phyloP scores from a whole-genome alignment of 2,888 invertebrate species.

The Melinopterus prodromus region DNA sequence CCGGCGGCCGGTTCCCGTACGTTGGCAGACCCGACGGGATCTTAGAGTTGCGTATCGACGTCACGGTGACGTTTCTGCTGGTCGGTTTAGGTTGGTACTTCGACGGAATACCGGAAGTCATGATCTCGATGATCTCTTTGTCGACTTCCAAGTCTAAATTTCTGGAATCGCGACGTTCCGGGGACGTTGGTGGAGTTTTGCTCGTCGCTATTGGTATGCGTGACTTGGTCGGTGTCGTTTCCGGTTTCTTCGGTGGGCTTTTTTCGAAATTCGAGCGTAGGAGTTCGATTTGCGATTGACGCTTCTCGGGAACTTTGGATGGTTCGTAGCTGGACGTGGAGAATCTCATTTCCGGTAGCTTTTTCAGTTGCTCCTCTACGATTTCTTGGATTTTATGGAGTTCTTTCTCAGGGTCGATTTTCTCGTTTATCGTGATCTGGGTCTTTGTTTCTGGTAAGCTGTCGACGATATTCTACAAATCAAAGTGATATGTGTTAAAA shows the following conservation, averaged over 20 bases:
- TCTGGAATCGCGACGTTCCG: conserved; percentile 55
- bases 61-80: conserved; percentile 67
- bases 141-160: conserved; percentile 55
- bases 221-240: conserved; percentile 52
- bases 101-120: conserved; percentile 56
- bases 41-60: conserved; percentile 70
- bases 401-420: conserved; percentile 54
- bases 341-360: conserved; percentile 67
- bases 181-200: conserved; percentile 59
- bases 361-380: conserved; percentile 58
- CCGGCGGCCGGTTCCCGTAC: conserved; percentile 59
- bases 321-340: conserved; percentile 71
- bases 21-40: conserved; percentile 59
- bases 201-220: conserved; percentile 58
- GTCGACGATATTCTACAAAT: conserved; percentile 7
- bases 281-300: conserved; percentile 66
- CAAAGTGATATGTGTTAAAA: not conserved
- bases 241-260: conserved; percentile 61
- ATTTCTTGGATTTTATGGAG: conserved; percentile 57
- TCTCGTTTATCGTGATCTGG: conserved; percentile 38
- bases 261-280: conserved; percentile 61
- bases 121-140: conserved; percentile 56
- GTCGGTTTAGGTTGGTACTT: conserved; percentile 54
- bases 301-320: conserved; percentile 66
- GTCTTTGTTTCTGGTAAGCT: conserved; percentile 22